Percentiles rank a stretch among this genome's conserved stretches.
Evolutionary conservation across 2,888 invertebrate species (phyloP).

Genomic region (Ceratothoa steindachneri): DNA sequence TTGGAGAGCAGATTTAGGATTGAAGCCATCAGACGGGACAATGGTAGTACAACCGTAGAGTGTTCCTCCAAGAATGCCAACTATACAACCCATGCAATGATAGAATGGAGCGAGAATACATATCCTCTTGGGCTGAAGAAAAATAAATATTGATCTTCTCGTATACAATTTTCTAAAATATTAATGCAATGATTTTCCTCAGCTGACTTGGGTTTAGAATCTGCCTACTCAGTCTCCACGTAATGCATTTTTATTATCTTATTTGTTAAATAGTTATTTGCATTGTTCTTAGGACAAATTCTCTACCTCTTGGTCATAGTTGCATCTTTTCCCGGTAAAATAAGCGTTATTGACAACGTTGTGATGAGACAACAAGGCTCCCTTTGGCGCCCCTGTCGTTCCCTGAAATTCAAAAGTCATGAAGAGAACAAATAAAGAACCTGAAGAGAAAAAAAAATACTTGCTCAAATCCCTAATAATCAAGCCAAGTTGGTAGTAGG

Average conservation of each 20-base stretch:
- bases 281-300: no score
- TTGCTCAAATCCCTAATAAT: no score
- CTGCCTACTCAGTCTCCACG: no score
- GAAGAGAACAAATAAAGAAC: no score
- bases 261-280: no score
- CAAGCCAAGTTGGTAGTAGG: no score
- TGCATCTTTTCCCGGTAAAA: conserved; percentile 59
- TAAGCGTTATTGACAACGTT: conserved; percentile 71
- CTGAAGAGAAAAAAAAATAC: no score
- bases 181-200: no score
- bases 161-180: no score
- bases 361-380: conserved; percentile 66
- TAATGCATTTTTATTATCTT: no score
- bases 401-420: conserved; percentile 57
- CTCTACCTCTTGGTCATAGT: conserved; percentile 55
- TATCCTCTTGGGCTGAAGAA: conserved; percentile 39
- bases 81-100: conserved; percentile 72
- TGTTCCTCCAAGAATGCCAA: conserved; percentile 61
- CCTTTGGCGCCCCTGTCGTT: conserved; percentile 77
- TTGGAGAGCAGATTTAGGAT: conserved; percentile 62
- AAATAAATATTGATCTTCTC: no score
- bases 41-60: conserved; percentile 63
- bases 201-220: no score
- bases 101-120: conserved; percentile 70
- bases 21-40: conserved; percentile 61